Conservation (phyloP, 1,140 invertebrate species). For the Drosophila subpulchrella region DNA sequence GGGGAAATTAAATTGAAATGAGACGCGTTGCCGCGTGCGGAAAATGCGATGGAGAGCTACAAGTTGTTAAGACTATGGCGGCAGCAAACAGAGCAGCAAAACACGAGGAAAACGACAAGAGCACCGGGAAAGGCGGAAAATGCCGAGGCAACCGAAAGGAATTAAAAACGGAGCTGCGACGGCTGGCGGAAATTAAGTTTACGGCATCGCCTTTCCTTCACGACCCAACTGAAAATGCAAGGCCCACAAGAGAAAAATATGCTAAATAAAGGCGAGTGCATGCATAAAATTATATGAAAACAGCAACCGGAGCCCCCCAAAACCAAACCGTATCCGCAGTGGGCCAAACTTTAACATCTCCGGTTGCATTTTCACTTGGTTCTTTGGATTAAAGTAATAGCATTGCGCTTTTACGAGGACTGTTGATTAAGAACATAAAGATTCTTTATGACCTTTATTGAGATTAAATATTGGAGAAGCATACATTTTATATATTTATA, state of each 20-base stretch:
- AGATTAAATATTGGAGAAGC: no score
- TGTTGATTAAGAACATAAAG: neutral
- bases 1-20: conserved; percentile 79
- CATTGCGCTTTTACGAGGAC: neutral
- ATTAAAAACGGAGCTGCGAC: conserved; percentile 70
- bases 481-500: no score
- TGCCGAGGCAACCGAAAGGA: conserved; percentile 45
- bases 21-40: conserved; percentile 55
- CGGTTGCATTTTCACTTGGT: neutral
- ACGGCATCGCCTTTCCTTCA: conserved; percentile 50
- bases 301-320: neutral
- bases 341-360: conserved; percentile 1
- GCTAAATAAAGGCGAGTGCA: conserved; percentile 73
- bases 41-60: conserved; percentile 62
- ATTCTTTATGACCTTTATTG: conserved; percentile 4
- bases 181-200: conserved; percentile 78
- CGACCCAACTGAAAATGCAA: conserved; percentile 50
- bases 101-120: conserved; percentile 15
- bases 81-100: conserved; percentile 22
- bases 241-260: conserved; percentile 66
- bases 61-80: conserved; percentile 62
- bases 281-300: conserved; percentile 47
- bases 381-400: conserved; percentile 4
- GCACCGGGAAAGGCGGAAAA: conserved; percentile 27
- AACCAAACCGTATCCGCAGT: conserved; percentile 10